A percentile compares a stretch with the other conserved stretches of the same genome.
Conservation (phyloP, 2,797 vertebrate species). For the Spondyliosoma cantharus region DNA sequence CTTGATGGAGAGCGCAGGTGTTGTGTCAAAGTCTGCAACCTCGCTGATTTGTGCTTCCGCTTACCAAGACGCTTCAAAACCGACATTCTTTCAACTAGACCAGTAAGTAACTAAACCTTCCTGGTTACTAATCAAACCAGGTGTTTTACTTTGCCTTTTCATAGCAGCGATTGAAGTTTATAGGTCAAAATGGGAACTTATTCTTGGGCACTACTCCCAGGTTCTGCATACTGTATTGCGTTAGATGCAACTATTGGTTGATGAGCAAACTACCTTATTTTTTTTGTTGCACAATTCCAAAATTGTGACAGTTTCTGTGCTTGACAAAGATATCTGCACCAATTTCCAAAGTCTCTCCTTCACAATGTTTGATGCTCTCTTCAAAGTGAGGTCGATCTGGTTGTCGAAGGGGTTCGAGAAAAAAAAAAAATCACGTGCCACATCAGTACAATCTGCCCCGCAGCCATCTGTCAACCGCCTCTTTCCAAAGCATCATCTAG, state of each 20-base stretch:
- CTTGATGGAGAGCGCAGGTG: too few species aligned
- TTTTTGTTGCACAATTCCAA: background rate
- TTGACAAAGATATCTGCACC: background rate
- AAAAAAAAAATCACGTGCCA: background rate
- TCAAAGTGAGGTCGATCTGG: background rate
- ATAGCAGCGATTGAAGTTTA: too few species aligned
- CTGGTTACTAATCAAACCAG: too few species aligned
- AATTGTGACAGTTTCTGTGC: background rate
- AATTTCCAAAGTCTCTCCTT: background rate
- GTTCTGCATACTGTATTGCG: background rate
- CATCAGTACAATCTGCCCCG: conserved; percentile 12
- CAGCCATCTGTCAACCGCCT: conserved; percentile 20
- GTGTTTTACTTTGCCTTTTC: too few species aligned
- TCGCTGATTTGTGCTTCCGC: too few species aligned
- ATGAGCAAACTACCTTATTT: background rate
- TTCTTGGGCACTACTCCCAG: too few species aligned
- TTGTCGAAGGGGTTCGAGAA: conserved; percentile 3
- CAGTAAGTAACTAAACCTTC: too few species aligned
- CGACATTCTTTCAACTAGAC: too few species aligned
- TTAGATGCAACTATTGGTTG: background rate
- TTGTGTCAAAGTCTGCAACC: too few species aligned
- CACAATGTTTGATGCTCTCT: background rate
- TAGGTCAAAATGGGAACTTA: too few species aligned
- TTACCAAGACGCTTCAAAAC: too few species aligned
- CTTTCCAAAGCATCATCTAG: conserved; percentile 30